Percentiles rank a stretch among this genome's conserved stretches.
Evolutionary conservation across 2,797 vertebrate species (phyloP).

Genomic region (Megalops cyprinoides): DNA sequence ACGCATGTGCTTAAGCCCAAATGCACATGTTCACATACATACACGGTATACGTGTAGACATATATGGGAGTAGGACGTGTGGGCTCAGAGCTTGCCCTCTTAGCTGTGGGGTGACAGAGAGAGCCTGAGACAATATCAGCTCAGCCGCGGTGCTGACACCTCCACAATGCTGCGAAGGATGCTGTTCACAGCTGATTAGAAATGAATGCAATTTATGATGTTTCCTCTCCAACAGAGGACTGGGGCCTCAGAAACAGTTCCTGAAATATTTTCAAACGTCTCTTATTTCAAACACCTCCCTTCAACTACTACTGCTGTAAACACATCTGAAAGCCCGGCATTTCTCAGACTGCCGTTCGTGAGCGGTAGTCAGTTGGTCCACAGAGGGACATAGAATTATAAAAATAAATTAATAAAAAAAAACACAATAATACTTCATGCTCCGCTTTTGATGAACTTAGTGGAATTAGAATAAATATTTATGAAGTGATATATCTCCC

Average conservation of each 20-base stretch:
- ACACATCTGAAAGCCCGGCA: neutral
- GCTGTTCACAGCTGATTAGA: neutral
- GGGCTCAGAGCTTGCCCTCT: neutral
- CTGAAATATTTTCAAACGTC: neutral
- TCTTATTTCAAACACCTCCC: neutral
- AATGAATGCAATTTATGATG: conserved; percentile 22
- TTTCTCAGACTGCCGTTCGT: too few relatives aligned
- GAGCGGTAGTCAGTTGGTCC: too few relatives aligned
- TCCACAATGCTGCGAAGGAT: neutral
- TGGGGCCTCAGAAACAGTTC: neutral
- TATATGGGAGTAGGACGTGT: neutral
- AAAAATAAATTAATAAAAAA: too few relatives aligned
- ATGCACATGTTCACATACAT: conserved; percentile 41
- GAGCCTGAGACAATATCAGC: neutral
- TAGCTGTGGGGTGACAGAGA: neutral
- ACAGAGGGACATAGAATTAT: too few relatives aligned
- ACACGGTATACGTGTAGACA: conserved; percentile 33
- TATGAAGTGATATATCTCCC: too few relatives aligned
- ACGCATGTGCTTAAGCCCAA: conserved; percentile 63
- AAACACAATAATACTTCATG: too few relatives aligned
- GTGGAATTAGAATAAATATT: too few relatives aligned
- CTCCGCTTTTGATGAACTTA: too few relatives aligned
- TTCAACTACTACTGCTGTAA: too few relatives aligned
- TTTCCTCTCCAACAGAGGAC: neutral
- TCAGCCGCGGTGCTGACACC: neutral